Percentiles rank a stretch among this genome's conserved stretches.
phyloP scores from a whole-genome alignment of 2,888 invertebrate genomes.

The Oscheius myriophilus region DNA sequence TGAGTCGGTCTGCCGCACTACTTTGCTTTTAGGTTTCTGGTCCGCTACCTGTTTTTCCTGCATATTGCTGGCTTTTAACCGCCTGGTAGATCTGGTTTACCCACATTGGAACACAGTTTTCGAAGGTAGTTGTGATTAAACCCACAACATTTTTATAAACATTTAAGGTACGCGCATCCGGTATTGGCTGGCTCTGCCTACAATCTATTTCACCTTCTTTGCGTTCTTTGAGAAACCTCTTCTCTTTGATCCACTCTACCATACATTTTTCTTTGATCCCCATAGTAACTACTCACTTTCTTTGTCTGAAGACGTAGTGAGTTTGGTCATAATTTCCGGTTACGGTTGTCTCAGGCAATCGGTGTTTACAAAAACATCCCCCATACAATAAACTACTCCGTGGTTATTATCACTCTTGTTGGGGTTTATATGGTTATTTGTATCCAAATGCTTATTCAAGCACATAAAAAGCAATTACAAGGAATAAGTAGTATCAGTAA shows the following conservation, averaged over 20 bases:
- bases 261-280: constrained; percentile 43
- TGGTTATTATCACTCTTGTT: constrained; percentile 40
- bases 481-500: constrained; percentile 4
- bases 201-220: constrained; percentile 41
- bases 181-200: constrained; percentile 30
- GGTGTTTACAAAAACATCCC: constrained; percentile 12
- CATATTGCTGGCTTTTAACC: constrained; percentile 39
- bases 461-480: neutral
- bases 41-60: constrained; percentile 44
- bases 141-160: neutral
- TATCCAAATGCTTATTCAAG: constrained; percentile 26
- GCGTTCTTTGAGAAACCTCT: constrained; percentile 46
- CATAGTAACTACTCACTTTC: constrained; percentile 26
- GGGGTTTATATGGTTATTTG: constrained; percentile 36
- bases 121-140: neutral
- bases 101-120: constrained; percentile 18
- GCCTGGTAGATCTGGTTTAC: constrained; percentile 34
- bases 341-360: neutral
- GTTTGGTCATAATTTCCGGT: neutral
- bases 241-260: constrained; percentile 35
- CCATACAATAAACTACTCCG: constrained; percentile 35
- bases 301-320: neutral
- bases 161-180: constrained; percentile 5
- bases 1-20: too few relatives aligned
- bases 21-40: constrained; percentile 42